phyloP scores from a whole-genome alignment of 1,140 invertebrate species.

The Ericerus pela region DNA sequence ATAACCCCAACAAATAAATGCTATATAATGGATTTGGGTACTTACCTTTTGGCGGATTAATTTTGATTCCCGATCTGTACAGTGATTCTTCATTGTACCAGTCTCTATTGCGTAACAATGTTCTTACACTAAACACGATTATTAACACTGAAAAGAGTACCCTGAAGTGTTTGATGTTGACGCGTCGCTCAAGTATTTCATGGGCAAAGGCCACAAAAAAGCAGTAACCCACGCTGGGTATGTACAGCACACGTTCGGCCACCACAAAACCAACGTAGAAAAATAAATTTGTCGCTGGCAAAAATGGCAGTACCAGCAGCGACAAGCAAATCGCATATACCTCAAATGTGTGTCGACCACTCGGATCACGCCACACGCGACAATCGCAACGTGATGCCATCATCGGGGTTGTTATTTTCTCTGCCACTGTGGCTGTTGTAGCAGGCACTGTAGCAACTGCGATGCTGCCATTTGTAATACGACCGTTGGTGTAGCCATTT shows the following conservation, averaged over 20 bases:
- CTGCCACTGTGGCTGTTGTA: too few species aligned
- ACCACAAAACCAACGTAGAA: slow-evolving; percentile 96
- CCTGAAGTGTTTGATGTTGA: slow-evolving; percentile 25
- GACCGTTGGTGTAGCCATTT: too few species aligned
- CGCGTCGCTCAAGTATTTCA: slow-evolving; percentile 25
- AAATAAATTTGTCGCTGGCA: slow-evolving; percentile 84
- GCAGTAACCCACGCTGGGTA: slow-evolving; percentile 90
- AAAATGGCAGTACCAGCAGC: slow-evolving; percentile 73
- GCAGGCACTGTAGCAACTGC: too few species aligned
- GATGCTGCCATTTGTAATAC: too few species aligned
- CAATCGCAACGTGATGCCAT: too few species aligned
- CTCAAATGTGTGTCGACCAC: too few species aligned
- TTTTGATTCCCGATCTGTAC: slow-evolving; percentile 72
- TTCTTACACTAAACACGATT: slow-evolving; percentile 56
- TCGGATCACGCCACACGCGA: too few species aligned
- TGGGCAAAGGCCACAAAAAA: slow-evolving; percentile 62
- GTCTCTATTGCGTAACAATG: slow-evolving; percentile 67
- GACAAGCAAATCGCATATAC: not conserved
- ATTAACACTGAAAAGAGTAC: slow-evolving; percentile 38
- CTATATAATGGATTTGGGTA: too few species aligned
- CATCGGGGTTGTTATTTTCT: too few species aligned
- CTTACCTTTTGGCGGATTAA: slow-evolving; percentile 97
- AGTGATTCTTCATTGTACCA: slow-evolving; percentile 87
- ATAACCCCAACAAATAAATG: too few species aligned
- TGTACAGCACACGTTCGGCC: slow-evolving; percentile 85